Evolutionary conservation across 2,888 invertebrate genomes (phyloP).

Genomic region (Apoda limacodes): DNA sequence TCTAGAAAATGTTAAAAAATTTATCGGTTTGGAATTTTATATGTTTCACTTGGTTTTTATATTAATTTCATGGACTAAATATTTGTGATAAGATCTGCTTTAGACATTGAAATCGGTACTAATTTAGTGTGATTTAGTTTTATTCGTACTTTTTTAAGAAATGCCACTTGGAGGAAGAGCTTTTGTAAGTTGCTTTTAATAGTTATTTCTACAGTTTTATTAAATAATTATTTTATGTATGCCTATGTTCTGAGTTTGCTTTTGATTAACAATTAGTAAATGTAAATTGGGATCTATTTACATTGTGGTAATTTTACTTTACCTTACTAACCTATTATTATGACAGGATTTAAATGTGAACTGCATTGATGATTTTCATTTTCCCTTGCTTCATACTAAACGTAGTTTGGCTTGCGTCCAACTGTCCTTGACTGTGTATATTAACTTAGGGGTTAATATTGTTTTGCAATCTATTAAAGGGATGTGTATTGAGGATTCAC

Average conservation of each 20-base stretch:
- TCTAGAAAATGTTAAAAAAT: no score
- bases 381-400: conserved; percentile 39
- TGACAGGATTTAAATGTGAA: no score
- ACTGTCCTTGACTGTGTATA: conserved; percentile 52
- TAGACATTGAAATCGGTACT: no score
- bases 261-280: no score
- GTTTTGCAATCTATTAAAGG: no score
- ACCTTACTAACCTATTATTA: conserved; percentile 37
- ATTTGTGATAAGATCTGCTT: no score
- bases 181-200: conserved; percentile 42
- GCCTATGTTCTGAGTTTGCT: no score
- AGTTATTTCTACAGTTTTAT: conserved; percentile 20
- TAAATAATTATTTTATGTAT: no score
- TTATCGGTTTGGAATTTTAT: no score
- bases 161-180: conserved; percentile 58
- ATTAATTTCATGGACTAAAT: no score
- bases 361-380: conserved; percentile 38
- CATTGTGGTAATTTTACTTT: conserved; percentile 21
- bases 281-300: conserved; percentile 18
- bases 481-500: conserved; percentile 44
- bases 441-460: conserved; percentile 34
- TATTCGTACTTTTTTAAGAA: conserved; percentile 35
- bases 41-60: no score
- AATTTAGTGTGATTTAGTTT: no score
- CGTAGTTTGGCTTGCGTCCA: conserved; percentile 55